Conservation (phyloP, 2,888 invertebrate species). For the Drosophila acutilabella region DNA sequence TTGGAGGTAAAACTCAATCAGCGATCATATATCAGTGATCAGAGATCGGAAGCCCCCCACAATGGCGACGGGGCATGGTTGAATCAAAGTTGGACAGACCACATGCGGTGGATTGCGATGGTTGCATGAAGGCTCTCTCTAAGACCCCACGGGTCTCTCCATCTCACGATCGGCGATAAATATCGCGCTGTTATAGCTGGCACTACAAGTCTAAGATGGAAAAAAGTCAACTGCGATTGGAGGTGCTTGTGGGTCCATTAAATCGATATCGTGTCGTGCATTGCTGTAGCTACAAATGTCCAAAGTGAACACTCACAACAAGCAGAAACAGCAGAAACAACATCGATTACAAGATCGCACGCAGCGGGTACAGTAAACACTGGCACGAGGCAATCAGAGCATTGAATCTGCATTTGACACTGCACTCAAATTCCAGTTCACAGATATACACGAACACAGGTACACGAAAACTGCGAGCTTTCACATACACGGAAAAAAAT, state of each 20-base stretch:
- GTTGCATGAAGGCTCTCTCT: slow-evolving; percentile 5
- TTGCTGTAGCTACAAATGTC: slow-evolving; percentile 74
- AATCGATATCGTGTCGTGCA: slow-evolving; percentile 80
- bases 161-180: slow-evolving; percentile 65
- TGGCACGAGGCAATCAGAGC: slow-evolving; percentile 53
- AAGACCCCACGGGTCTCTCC: slow-evolving; percentile 49
- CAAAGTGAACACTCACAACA: slow-evolving; percentile 35
- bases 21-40: slow-evolving; percentile 47
- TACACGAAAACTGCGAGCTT: not conserved
- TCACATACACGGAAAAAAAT: not conserved
- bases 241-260: slow-evolving; percentile 72
- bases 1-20: slow-evolving; percentile 73
- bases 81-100: slow-evolving; percentile 20
- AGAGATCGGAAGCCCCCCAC: slow-evolving; percentile 33
- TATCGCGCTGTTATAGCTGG: slow-evolving; percentile 58
- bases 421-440: slow-evolving; percentile 6
- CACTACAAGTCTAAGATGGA: slow-evolving; percentile 6
- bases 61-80: slow-evolving; percentile 29
- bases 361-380: slow-evolving; percentile 56
- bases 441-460: not conserved
- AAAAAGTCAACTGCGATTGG: not conserved
- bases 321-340: slow-evolving; percentile 47
- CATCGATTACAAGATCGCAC: slow-evolving; percentile 82
- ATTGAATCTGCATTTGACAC: slow-evolving; percentile 39
- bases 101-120: slow-evolving; percentile 35